Evolutionary conservation across 2,888 invertebrate species (phyloP).

Genomic region (Teleiodes luculella): DNA sequence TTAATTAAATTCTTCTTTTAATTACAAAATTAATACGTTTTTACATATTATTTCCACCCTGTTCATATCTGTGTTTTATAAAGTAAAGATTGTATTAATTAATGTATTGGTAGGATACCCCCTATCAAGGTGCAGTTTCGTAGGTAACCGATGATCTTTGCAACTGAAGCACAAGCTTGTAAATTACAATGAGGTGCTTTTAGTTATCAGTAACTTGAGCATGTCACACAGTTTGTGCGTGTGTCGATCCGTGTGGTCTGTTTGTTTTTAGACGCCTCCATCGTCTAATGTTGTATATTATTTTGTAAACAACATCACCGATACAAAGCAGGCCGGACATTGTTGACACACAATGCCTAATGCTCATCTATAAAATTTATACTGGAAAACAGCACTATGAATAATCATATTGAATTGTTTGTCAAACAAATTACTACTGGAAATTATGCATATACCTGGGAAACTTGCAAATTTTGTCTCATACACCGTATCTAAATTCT

Average conservation of each 20-base stretch:
- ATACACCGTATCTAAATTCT: background rate
- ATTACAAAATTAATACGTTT: background rate
- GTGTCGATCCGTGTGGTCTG: constrained; percentile 35
- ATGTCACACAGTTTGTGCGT: constrained; percentile 28
- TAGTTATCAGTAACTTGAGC: background rate
- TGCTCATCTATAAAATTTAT: too few species aligned
- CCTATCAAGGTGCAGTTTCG: too few species aligned
- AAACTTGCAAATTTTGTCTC: too few species aligned
- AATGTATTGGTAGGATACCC: too few species aligned
- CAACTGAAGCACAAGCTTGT: too few species aligned
- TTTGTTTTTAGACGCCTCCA: constrained; percentile 25
- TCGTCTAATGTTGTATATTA: constrained; percentile 35
- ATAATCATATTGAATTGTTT: too few species aligned
- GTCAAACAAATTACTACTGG: too few species aligned
- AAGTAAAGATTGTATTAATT: too few species aligned
- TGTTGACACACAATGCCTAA: background rate
- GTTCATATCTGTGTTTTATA: too few species aligned
- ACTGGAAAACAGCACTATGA: too few species aligned
- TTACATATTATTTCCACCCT: background rate
- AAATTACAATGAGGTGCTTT: background rate
- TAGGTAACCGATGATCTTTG: too few species aligned
- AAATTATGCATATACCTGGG: too few species aligned
- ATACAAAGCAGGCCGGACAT: background rate
- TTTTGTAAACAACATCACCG: constrained; percentile 54
- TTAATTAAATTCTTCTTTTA: background rate